A percentile compares a stretch with the other conserved stretches of the same genome.
phyloP scores from a whole-genome alignment of 2,797 vertebrate species.

The Acrossocheilus wenchowensis region DNA sequence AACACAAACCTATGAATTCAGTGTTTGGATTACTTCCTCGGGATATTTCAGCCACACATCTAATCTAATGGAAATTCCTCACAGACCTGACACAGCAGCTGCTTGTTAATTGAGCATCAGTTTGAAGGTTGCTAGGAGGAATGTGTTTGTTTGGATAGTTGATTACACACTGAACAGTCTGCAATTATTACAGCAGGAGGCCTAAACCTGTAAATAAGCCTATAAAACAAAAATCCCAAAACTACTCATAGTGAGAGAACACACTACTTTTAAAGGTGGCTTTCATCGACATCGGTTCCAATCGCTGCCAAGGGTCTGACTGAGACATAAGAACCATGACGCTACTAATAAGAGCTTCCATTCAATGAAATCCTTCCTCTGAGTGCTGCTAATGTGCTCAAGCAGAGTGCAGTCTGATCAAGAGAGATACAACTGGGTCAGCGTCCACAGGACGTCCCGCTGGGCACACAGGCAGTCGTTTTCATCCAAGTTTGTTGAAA shows the following conservation, averaged over 20 bases:
- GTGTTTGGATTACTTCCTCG: background rate
- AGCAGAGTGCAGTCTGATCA: background rate
- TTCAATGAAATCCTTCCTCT: slow-evolving; percentile 35
- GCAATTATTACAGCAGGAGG: slow-evolving; percentile 29
- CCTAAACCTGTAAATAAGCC: slow-evolving; percentile 15
- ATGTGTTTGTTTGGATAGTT: slow-evolving; percentile 45
- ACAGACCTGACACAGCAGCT: slow-evolving; percentile 29
- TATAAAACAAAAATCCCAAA: slow-evolving; percentile 13
- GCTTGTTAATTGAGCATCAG: slow-evolving; percentile 30
- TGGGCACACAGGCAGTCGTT: slow-evolving; percentile 19
- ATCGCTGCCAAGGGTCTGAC: background rate
- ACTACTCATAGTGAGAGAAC: background rate
- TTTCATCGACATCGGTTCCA: background rate
- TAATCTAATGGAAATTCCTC: slow-evolving; percentile 33
- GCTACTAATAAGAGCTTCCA: slow-evolving; percentile 34
- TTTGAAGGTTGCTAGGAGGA: slow-evolving; percentile 18
- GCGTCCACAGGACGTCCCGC: slow-evolving; percentile 38
- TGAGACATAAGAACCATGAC: background rate
- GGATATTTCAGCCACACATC: slow-evolving; percentile 6
- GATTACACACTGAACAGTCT: slow-evolving; percentile 6
- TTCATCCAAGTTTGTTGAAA: slow-evolving; percentile 5
- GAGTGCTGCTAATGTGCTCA: slow-evolving; percentile 37
- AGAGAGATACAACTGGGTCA: slow-evolving; percentile 51
- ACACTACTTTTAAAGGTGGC: background rate
- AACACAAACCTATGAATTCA: background rate